Base-by-base conservation (phyloP, 2,888 invertebrate genomes). In the Norana najaformis region DNA sequence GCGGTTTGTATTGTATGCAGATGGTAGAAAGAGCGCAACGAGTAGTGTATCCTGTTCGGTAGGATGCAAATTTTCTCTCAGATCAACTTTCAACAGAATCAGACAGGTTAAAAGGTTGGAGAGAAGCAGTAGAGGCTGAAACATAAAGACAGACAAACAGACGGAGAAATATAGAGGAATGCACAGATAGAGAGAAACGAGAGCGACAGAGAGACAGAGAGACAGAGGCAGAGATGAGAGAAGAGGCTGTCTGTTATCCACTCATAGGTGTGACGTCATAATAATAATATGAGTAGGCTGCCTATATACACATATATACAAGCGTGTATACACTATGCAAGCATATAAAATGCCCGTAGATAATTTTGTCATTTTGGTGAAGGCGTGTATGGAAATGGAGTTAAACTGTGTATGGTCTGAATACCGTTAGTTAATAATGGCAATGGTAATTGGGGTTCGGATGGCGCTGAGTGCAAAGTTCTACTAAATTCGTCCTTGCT, bases 401-500 rank as follows among this genome's bases (percentile, higher is more conserved):
- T 30, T 30, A 4, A 53, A 30, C 6, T 53, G 53, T 23, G 11
- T 11, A 69, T n/a, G 69, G 30, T 3, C 3, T n/a, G n/a, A 69
- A 69, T n/a, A n/a, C 11, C 69, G n/a, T n/a, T 69, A 69, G 69
- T 69, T 69, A 69, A 30, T 69, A 69, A 69, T n/a, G n/a, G 30
- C 69, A 8, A n/a, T n/a, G n/a, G n/a, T 69, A 69, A 69, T 69
- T 0, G 69, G 30, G 0, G 69, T 30, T 69, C 69, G 23, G 5
- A 69, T 69, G 69, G 69, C 69, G 69, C n/a, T 30, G 69, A n/a
- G 69, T 69, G 69, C 69, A 69, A 69, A 69, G 69, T 69, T 69
- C 69, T n/a, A 30, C 69, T 69, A n/a, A 47, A 47, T 47, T 20
- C 47, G 47, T 23, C 30, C 69, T n/a, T 69, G 69, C n/a, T 69